Evolutionary conservation across 1,140 invertebrate species (phyloP).

Genomic region (Drosophila ficusphila): DNA sequence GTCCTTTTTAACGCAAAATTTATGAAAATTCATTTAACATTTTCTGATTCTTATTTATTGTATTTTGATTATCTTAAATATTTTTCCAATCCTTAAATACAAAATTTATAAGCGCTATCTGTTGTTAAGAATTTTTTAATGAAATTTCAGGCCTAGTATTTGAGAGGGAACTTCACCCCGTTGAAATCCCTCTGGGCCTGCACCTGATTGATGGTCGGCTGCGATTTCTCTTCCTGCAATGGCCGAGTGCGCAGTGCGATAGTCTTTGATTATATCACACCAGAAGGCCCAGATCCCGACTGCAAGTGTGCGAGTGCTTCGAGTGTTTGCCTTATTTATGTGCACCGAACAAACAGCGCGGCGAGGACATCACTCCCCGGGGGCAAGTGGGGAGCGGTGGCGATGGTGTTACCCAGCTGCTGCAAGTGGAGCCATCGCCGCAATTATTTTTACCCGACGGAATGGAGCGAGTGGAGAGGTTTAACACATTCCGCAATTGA

Average conservation of each 20-base stretch:
- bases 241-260: slow-evolving; percentile 52
- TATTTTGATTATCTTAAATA: too few species aligned
- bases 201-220: slow-evolving; percentile 6
- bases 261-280: slow-evolving; percentile 65
- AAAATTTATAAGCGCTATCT: too few species aligned
- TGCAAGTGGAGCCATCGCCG: slow-evolving; percentile 48
- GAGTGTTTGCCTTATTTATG: slow-evolving; percentile 68
- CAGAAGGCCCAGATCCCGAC: slow-evolving; percentile 26
- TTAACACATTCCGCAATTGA: slow-evolving; percentile 36
- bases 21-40: too few species aligned
- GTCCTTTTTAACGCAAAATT: too few species aligned
- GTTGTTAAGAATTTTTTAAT: too few species aligned
- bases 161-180: not conserved
- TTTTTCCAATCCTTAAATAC: too few species aligned
- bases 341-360: slow-evolving; percentile 62
- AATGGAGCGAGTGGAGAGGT: slow-evolving; percentile 1
- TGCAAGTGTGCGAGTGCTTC: slow-evolving; percentile 4
- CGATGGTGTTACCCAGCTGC: not conserved
- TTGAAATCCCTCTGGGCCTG: not conserved
- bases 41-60: too few species aligned
- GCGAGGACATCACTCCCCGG: slow-evolving; percentile 34
- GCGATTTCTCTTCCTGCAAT: slow-evolving; percentile 3
- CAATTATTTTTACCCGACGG: slow-evolving; percentile 57
- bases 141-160: too few species aligned
- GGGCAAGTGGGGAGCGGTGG: not conserved